Base-by-base conservation (phyloP, 2,113 vertebrate genomes). In the Labeo rohita region DNA sequence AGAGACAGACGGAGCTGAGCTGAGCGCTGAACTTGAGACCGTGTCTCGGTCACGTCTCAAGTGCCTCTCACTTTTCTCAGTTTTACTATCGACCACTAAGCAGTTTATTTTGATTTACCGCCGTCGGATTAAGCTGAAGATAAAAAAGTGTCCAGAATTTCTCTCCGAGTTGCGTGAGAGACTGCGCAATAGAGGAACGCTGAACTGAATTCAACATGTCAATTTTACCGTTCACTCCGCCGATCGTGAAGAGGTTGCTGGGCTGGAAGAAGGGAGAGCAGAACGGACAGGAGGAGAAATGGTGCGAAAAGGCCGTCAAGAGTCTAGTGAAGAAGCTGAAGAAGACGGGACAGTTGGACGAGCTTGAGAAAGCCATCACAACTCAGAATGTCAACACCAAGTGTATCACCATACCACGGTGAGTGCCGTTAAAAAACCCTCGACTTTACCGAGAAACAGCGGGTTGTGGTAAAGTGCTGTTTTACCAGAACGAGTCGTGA, bases 231-330 rank as follows among this genome's bases (percentile, higher is more conserved):
- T 99, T 99, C 94, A 99, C 98, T 87, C 98, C 98, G 88, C 98
- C 98, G 91, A 99, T 99, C 87, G 98, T 99, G 85, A 99, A 99
- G 91, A 95, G 98, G 90, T 96, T 99, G 72, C 88, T 99, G 95
- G 98, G 98, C 91, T 99, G 98, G 98, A 99, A 99, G 94, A 99
- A 99, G 90, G 98, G 98, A 74, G 98, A 99, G 92, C 98, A 99
- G 93, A 99, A 98, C 95, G 98, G 98, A 82, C 98, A 99, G 93
- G 98, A 99, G 95, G 98, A 99, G 96, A 99, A 99, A 87, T 99
- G 98, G 98, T 98, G 98, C 77, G 98, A 99, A 91, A 99, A 99
- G 87, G 98, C 98, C 75, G 98, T 99, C 85, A 99, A 99, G 91
- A 99, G 98, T 93, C 91, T 99, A 87, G 98, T 99, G 91, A 99